A percentile compares a stretch with the other conserved stretches of the same genome.
These are phyloP conservation scores for Epinephelus malabaricus DNA, from an alignment of 2,797 vertebrate species.

Conservation along the genomic window DNA sequence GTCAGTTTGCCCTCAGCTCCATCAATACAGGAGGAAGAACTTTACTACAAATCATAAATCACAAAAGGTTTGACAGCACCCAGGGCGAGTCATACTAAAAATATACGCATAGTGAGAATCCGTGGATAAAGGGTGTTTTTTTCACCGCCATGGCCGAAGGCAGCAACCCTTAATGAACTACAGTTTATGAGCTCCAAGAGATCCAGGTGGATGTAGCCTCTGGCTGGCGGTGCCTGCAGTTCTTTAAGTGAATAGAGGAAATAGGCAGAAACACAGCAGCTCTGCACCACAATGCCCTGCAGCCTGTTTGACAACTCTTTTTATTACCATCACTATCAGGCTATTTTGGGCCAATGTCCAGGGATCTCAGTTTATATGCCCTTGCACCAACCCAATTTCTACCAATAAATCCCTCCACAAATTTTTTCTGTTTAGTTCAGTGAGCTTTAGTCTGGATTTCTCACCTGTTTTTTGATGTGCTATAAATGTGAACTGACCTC, in stretches of 20 bases:
- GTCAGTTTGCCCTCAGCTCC: constrained; percentile 64
- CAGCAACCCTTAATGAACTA: constrained; percentile 45
- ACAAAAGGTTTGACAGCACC: constrained; percentile 7
- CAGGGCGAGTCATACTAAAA: not conserved
- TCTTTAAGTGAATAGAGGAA: constrained; percentile 52
- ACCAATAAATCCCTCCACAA: constrained; percentile 9
- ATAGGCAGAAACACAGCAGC: constrained; percentile 28
- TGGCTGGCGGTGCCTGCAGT: constrained; percentile 40
- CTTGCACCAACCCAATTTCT: not conserved
- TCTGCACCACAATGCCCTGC: constrained; percentile 42
- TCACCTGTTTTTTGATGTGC: constrained; percentile 30
- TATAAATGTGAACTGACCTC: constrained; percentile 59
- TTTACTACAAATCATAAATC: constrained; percentile 22
- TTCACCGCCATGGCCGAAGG: constrained; percentile 19
- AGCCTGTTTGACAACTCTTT: constrained; percentile 59
- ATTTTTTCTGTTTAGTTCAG: not conserved
- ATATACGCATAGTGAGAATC: not conserved
- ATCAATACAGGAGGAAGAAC: constrained; percentile 39
- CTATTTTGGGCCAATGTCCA: constrained; percentile 43
- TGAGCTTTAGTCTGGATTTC: not conserved
- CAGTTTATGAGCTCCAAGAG: constrained; percentile 53
- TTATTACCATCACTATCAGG: constrained; percentile 51
- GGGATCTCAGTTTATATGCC: constrained; percentile 18
- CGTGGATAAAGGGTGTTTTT: constrained; percentile 4
- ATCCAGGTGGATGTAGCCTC: constrained; percentile 45